Base-by-base conservation (phyloP, 2,797 vertebrate species). In the Oryzias sinensis region DNA sequence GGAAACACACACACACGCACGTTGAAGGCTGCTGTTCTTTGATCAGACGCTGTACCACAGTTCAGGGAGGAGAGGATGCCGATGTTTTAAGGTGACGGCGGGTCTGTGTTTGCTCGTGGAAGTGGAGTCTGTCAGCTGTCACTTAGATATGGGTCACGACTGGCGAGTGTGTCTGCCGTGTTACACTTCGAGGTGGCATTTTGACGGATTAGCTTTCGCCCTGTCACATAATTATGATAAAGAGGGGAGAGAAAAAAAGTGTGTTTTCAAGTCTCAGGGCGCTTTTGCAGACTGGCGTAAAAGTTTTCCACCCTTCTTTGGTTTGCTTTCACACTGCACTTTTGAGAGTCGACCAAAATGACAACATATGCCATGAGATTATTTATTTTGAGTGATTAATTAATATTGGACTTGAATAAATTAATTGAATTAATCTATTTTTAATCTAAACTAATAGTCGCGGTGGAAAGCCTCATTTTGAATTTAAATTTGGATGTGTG, bases 81-180 rank as follows among this genome's bases (percentile, higher is more conserved):
- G 75, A 82, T 83, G 77, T 81, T 79, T 81, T 67, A 43, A 66
- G 72, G 75, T 81, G 79, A 79, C 81, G 81, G 76, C 17, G 43
- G 37, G 43, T 20, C 6, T 59, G 62, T 52, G 63, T 52, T 16
- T 22, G 59, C 3, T 67, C 33, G 59, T 43, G 62, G 22, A 56
- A n/a, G 60, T 25, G 48, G 41, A 43, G 62, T 50, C 61, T 69
- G 72, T 59, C 58, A 33, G 59, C 68, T 76, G 60, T 64, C 62
- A 58, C 69, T 77, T 67, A 80, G 51, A 84, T 81, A 18, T 61
- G 71, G 79, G 72, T 81, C 79, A 75, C 22, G 58, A 59, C 64
- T 46, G 46, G 62, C 43, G 57, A 72, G 56, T 43, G 24, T 65
- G 71, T 80, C 64, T 60, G 49, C 49, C 56, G 48, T 42, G 41